Conservation (phyloP, 2,888 invertebrate species). For the Scrobipalpa atriplicella region DNA sequence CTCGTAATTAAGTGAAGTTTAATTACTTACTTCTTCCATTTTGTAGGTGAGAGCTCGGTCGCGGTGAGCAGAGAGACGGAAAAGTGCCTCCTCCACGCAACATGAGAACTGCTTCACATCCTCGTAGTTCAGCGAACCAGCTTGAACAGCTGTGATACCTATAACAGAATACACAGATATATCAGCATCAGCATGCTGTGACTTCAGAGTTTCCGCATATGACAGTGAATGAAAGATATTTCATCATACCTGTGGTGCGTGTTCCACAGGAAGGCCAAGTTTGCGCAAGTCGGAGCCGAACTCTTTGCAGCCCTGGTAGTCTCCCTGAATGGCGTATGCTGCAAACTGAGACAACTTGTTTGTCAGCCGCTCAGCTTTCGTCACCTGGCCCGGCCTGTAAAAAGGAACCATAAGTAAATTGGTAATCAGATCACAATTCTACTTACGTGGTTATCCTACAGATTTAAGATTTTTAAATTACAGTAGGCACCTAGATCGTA, state of each 20-base stretch:
- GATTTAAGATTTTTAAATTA: no score
- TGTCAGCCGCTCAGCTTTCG: constrained; percentile 95
- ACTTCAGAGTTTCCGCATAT: neutral
- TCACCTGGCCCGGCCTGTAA: constrained; percentile 93
- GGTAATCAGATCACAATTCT: neutral
- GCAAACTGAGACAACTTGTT: constrained; percentile 96
- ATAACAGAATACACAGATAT: constrained; percentile 36
- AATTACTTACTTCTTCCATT: constrained; percentile 92
- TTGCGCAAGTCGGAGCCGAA: constrained; percentile 96
- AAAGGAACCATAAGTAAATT: neutral
- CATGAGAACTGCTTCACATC: constrained; percentile 96
- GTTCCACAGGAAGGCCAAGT: constrained; percentile 97
- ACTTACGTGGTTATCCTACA: no score
- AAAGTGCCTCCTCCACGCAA: constrained; percentile 96
- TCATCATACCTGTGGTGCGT: constrained; percentile 92
- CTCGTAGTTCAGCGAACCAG: constrained; percentile 93
- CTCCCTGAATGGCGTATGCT: constrained; percentile 96
- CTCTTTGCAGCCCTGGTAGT: constrained; percentile 96
- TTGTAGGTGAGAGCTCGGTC: constrained; percentile 96
- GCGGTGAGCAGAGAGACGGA: constrained; percentile 91
- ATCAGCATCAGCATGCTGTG: neutral
- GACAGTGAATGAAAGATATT: neutral
- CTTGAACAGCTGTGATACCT: constrained; percentile 97
- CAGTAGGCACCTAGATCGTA: no score
- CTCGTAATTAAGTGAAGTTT: no score